Evolutionary conservation across 2,888 invertebrate genomes (phyloP), one percentile per base, ranked within the genome.

Genomic region (Acanthoscelides obtectus): DNA sequence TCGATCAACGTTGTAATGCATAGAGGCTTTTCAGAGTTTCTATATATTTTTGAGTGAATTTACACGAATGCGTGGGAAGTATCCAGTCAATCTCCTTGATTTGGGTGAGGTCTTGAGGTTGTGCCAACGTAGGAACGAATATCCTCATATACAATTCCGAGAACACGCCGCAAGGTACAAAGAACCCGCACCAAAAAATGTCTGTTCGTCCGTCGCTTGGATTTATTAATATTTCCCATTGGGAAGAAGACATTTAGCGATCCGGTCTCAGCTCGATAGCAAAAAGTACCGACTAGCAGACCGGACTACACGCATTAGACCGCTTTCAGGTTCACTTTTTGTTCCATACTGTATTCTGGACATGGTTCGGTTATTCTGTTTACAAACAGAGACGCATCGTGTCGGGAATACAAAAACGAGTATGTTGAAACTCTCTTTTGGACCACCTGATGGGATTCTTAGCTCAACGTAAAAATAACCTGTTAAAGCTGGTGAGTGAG

Each of bases 311-410:
- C 45, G 45, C 45, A 45, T 45, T 45, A 45, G 45, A 45, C 45
- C 45, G 45, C 45, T 45, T 17, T 45, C 12, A 6, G 45, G 45
- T 45, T 45, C 45, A 12, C 45, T 45, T 45, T 45, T 45, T 45
- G 45, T 45, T 45, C 45, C 45, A 45, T 45, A 45, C 81, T 76
- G 81, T 82, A 84, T 84, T 84, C 84, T 75, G 77, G 78, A 81
- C 84, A 82, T 83, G 83, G 79, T 80, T 82, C 80, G 82, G 83
- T 82, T 83, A 82, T 83, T 81, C 83, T 83, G 84, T 84, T 84
- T 84, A 84, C 84, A 83, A 84, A 84, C 83, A 81, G 80, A 78
- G 80, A 79, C 76, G 79, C 78, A 79, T 79, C 82, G 83, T 83
- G 83, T 79, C 77, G 74, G 76, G 83, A 82, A 84, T 84, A 79